phyloP scores from a whole-genome alignment of 2,797 vertebrate genomes.

The Eremophila alpestris region DNA sequence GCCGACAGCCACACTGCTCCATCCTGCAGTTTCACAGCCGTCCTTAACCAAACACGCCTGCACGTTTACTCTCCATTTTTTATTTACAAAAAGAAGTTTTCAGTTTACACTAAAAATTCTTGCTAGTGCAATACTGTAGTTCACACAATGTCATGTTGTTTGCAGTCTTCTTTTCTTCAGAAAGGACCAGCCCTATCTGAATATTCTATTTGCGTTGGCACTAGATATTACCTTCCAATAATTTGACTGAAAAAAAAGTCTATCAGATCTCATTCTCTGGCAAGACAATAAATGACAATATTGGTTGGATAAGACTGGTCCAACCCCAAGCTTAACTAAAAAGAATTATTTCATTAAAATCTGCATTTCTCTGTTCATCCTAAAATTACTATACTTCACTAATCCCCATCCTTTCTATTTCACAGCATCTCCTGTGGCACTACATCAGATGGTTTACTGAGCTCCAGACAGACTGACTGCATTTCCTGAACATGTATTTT shows the following conservation, averaged over 20 bases:
- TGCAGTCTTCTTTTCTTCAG: not conserved
- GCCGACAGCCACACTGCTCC: rapidly evolving
- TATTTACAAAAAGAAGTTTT: not conserved
- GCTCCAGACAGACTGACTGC: not conserved
- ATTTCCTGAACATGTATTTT: not conserved
- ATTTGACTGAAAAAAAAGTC: not conserved
- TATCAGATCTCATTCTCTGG: not conserved
- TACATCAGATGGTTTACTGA: not conserved
- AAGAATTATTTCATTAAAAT: not conserved
- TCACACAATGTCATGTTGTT: not conserved
- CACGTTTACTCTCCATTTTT: not conserved
- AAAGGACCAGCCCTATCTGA: not conserved
- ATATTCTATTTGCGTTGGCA: not conserved
- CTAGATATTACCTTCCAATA: not conserved
- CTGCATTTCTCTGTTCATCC: not conserved
- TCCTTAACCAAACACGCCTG: not conserved
- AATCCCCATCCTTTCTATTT: not conserved
- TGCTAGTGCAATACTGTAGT: not conserved
- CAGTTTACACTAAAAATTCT: not conserved
- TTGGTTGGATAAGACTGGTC: not conserved
- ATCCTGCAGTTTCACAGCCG: not conserved
- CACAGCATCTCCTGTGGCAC: not conserved
- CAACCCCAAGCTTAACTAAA: not conserved
- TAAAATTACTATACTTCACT: not conserved
- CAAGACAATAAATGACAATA: not conserved